A percentile compares a stretch with the other conserved stretches of the same genome.
These are phyloP conservation scores for Plestiodon gilberti DNA, from an alignment of 2,113 vertebrate species.

Conservation along the genomic window DNA sequence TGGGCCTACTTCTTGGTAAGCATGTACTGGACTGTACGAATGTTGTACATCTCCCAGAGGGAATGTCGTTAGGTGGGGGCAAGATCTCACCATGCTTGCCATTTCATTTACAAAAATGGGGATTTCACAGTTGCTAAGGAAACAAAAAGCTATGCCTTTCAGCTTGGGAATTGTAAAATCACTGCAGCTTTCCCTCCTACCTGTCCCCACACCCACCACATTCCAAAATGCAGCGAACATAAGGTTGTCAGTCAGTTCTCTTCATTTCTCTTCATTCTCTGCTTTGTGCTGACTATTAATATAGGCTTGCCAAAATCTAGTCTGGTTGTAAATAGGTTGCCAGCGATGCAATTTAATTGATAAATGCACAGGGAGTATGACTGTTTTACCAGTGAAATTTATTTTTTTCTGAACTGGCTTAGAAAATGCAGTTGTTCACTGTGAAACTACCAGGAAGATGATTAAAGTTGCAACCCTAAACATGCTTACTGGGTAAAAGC, in stretches of 20 bases:
- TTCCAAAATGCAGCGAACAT: conserved; percentile 14
- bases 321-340: background rate
- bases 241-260: background rate
- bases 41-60: background rate
- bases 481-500: background rate
- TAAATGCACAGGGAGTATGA: background rate
- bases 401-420: background rate
- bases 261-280: background rate
- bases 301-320: background rate
- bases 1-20: background rate
- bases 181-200: background rate
- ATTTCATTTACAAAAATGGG: conserved; percentile 37
- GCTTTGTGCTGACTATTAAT: background rate
- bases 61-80: background rate
- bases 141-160: conserved; percentile 39
- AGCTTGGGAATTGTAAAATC: conserved; percentile 12
- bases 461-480: background rate
- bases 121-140: conserved; percentile 33
- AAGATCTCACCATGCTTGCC: background rate
- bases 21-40: background rate
- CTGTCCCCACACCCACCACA: background rate
- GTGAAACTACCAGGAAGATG: background rate
- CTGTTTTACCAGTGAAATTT: background rate
- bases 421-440: background rate
- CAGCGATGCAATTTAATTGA: background rate